Conservation (phyloP, 1,140 invertebrate species). For the Solenopsis fugax region DNA sequence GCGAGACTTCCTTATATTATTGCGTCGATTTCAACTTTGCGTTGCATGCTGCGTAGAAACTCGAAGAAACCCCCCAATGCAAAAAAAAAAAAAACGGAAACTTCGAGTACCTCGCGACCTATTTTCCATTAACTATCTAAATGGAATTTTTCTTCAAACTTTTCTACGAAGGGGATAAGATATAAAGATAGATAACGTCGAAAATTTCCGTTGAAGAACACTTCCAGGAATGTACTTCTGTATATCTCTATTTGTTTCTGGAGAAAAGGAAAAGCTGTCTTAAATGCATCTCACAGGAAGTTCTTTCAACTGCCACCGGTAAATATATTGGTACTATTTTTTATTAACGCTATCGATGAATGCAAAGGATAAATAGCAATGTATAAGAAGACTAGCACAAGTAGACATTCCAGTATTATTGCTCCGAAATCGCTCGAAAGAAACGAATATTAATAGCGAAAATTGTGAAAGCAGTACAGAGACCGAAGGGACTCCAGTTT, state of each 20-base stretch:
- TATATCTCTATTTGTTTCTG: slow-evolving; percentile 12
- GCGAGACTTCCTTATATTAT: slow-evolving; percentile 28
- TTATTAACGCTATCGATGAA: not conserved
- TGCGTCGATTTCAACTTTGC: slow-evolving; percentile 35
- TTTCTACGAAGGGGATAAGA: not conserved
- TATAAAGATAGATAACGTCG: slow-evolving; percentile 39
- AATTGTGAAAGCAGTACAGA: not conserved
- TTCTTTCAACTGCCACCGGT: not conserved
- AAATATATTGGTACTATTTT: not conserved
- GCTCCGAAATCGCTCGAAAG: not conserved
- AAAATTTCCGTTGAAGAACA: slow-evolving; percentile 26
- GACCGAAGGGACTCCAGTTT: not conserved
- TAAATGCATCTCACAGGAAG: not conserved
- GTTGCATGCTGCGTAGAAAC: slow-evolving; percentile 9
- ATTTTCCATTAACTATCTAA: slow-evolving; percentile 52
- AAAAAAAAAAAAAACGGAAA: slow-evolving; percentile 35
- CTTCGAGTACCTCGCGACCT: slow-evolving; percentile 17
- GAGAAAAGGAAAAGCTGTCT: not conserved
- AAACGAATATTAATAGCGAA: not conserved
- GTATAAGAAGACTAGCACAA: not conserved
- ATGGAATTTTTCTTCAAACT: slow-evolving; percentile 42
- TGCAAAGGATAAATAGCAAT: not conserved
- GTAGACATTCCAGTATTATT: slow-evolving; percentile 3
- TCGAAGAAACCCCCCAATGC: not conserved
- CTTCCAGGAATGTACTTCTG: not conserved